A percentile compares a stretch with the other conserved stretches of the same genome.
phyloP scores from a whole-genome alignment of 1,140 invertebrate species.

The Drosophila kikkawai region DNA sequence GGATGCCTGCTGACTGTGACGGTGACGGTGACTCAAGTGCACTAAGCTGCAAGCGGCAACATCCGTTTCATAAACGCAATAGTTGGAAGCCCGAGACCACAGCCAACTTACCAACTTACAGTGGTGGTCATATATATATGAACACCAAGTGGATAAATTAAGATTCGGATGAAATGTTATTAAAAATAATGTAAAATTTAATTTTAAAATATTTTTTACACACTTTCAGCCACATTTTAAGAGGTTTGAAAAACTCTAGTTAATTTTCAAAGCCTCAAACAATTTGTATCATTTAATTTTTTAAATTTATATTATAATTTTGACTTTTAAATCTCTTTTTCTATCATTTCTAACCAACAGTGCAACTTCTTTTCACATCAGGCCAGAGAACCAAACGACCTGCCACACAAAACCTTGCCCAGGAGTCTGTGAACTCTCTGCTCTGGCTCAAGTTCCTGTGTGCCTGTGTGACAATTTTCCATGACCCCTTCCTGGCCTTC shows the following conservation, averaged over 20 bases:
- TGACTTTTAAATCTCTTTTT: neutral
- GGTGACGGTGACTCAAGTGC: constrained; percentile 76
- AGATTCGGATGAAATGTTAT: constrained; percentile 1
- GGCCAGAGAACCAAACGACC: constrained; percentile 39
- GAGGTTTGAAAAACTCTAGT: no score
- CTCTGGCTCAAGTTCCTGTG: constrained; percentile 53
- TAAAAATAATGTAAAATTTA: neutral
- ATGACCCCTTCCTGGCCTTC: constrained; percentile 50
- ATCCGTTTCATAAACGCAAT: constrained; percentile 79
- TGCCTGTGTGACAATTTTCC: constrained; percentile 73
- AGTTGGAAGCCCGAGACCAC: constrained; percentile 28
- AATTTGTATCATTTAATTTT: neutral
- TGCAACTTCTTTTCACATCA: constrained; percentile 72
- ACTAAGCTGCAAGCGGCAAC: constrained; percentile 80
- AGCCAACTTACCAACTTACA: constrained; percentile 39
- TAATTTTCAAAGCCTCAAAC: neutral
- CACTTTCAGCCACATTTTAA: neutral
- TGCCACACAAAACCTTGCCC: constrained; percentile 51
- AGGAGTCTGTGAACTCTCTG: constrained; percentile 73
- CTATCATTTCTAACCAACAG: constrained; percentile 20
- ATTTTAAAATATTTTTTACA: neutral
- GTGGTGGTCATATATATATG: neutral
- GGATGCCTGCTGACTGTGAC: constrained; percentile 33
- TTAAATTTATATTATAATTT: neutral
- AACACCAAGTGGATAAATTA: neutral